Base-by-base conservation (phyloP, 1,140 invertebrate species). In the Pissodes strobi region DNA sequence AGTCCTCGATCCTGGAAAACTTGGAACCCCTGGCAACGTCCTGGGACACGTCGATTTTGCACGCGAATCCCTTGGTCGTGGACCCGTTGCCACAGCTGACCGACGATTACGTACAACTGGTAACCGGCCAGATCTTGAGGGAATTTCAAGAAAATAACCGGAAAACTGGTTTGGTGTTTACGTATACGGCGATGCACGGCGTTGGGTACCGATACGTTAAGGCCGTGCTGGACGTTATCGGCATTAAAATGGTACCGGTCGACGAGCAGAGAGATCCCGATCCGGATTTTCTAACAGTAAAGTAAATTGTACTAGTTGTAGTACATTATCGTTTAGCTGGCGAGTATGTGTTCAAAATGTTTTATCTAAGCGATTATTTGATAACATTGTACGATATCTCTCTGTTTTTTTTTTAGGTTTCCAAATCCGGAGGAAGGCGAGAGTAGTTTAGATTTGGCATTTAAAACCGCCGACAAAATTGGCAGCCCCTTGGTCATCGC, bases 371-470 rank as follows among this genome's bases (percentile, higher is more conserved):
- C n/a, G 23, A 4, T 53, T 53, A 17, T 45, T 21, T 21, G 17
- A 27, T 52, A 52, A 0, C 27, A 6, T 25, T 41, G 46, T 52
- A 41, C n/a, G n/a, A n/a, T n/a, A n/a, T n/a, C n/a, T n/a, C n/a
- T n/a, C n/a, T n/a, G n/a, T n/a, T n/a, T 62, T 45, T 58, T 53
- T 72, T 67, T 9, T 43, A 76, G 76, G 72, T 98, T 95, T 82
- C 98, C 98, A 0, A 99, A 99, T 82, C 98, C 98, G 1, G 98
- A 99, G 79, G 98, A 99, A 81, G 91, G 92, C 6, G 89, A 92
- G 74, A 90, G 90, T 73, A 91, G 94, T 45, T 76, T 99, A 55
- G 84, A 91, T 74, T 81, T 97, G 13, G 88, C 95, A 19, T 89
- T 97, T 68, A 82, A 88, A 77, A 88, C 91, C 8, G 97, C 97